These are phyloP conservation scores for Cladorhizidae sp. DNA, from an alignment of 37 sponge, comb jelly and placozoan species.

Conservation along the genomic window DNA sequence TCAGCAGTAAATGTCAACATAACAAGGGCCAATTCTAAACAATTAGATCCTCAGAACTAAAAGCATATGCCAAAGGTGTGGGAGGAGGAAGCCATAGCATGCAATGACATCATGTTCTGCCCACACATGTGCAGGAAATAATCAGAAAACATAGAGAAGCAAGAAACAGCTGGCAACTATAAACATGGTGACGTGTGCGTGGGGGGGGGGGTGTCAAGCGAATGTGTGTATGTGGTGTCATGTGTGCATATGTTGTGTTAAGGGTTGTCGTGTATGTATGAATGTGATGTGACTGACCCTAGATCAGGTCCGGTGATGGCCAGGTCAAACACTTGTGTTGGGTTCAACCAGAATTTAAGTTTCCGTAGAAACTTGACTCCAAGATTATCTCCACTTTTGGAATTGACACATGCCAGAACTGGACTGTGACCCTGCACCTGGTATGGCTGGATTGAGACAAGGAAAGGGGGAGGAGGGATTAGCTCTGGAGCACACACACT, in stretches of 20 bases:
- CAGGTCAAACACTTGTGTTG: slow-evolving; percentile 93
- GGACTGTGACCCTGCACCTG: slow-evolving; percentile 71
- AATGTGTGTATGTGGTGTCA: neutral
- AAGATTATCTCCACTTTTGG: slow-evolving; percentile 94
- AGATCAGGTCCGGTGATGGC: slow-evolving; percentile 82
- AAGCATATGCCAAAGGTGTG: neutral
- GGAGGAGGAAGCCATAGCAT: neutral
- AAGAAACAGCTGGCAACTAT: too few species aligned
- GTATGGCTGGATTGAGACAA: slow-evolving; percentile 50
- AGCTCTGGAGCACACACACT: too few species aligned
- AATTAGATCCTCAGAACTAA: neutral
- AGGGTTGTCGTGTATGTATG: neutral
- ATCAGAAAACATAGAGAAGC: too few species aligned
- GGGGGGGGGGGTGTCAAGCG: too few species aligned
- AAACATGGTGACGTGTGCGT: too few species aligned
- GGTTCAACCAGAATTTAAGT: slow-evolving; percentile 91
- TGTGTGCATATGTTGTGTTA: slow-evolving; percentile 2
- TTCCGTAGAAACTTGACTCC: slow-evolving; percentile 90
- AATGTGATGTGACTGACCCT: slow-evolving; percentile 46
- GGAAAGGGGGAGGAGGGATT: too few species aligned
- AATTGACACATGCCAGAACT: slow-evolving; percentile 91
- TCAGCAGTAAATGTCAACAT: neutral
- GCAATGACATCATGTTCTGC: neutral
- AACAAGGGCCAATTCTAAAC: neutral
- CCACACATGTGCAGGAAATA: too few species aligned